Conservation (phyloP, 2,113 vertebrate species). For the Okapia johnstoni region DNA sequence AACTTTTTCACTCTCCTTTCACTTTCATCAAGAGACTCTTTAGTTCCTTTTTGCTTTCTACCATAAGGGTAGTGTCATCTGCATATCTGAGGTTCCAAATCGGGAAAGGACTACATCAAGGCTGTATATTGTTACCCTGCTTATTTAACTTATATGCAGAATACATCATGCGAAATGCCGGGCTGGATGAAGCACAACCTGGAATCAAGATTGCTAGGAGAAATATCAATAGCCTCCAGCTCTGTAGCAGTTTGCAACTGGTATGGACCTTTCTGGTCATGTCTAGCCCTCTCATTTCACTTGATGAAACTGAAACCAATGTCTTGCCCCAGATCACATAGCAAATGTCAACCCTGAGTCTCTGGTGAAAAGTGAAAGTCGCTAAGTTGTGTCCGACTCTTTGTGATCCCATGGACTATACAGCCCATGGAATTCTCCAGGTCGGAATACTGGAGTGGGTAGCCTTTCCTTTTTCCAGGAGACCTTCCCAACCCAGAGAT, state of each 20-base stretch:
- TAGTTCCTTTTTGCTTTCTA: neutral
- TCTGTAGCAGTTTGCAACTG: neutral
- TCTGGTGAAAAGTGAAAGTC: neutral
- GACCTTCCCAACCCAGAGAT: neutral
- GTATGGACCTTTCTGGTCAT: neutral
- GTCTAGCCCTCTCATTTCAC: neutral
- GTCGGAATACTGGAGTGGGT: neutral
- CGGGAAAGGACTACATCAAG: neutral
- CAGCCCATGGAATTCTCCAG: neutral
- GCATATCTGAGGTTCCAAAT: neutral
- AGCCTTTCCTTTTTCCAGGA: neutral
- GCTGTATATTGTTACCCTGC: neutral
- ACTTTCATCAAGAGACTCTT: neutral
- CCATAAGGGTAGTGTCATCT: neutral
- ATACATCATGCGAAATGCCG: neutral
- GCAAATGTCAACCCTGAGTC: neutral
- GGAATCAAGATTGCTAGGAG: neutral
- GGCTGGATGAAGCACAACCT: neutral
- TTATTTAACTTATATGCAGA: neutral
- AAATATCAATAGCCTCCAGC: neutral
- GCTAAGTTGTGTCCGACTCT: neutral
- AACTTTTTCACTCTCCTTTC: neutral
- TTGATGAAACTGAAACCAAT: neutral
- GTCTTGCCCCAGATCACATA: neutral
- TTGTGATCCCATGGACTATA: neutral